Conservation (phyloP, 2,888 invertebrate genomes). For the Amiota mariae region DNA sequence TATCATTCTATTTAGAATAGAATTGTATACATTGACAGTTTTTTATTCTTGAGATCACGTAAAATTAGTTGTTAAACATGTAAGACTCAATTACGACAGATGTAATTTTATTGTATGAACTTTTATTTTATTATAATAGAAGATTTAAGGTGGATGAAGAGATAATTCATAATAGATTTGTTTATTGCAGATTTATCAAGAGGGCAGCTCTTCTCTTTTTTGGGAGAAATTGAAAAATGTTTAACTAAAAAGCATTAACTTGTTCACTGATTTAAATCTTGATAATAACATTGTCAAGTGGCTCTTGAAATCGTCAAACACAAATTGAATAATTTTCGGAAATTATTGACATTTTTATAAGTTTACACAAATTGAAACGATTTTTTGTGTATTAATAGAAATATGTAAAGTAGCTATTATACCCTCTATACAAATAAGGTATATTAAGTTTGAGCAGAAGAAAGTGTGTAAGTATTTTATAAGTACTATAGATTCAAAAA, state of each 20-base stretch:
- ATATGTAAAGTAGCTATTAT: no score
- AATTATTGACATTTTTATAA: not conserved
- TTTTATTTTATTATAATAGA: conserved; percentile 5
- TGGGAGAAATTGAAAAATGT: no score
- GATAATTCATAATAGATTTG: no score
- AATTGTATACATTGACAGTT: not conserved
- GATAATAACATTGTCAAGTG: not conserved
- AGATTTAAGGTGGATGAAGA: not conserved
- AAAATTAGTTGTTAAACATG: conserved; percentile 26
- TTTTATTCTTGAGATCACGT: conserved; percentile 8
- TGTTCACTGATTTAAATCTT: conserved; percentile 1
- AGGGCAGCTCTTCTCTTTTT: not conserved
- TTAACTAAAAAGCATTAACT: conserved; percentile 1
- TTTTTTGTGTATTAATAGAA: not conserved
- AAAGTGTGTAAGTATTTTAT: no score
- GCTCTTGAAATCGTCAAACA: not conserved
- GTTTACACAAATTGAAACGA: not conserved
- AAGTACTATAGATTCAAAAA: no score
- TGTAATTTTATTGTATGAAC: conserved; percentile 8
- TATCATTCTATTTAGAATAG: not conserved
- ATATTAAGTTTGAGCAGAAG: no score
- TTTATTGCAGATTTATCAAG: no score
- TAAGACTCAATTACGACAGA: conserved; percentile 16
- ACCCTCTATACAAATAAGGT: no score
- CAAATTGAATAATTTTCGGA: conserved; percentile 2